Evolutionary conservation across 2,797 vertebrate species (phyloP).

Genomic region (Danio albolineatus): DNA sequence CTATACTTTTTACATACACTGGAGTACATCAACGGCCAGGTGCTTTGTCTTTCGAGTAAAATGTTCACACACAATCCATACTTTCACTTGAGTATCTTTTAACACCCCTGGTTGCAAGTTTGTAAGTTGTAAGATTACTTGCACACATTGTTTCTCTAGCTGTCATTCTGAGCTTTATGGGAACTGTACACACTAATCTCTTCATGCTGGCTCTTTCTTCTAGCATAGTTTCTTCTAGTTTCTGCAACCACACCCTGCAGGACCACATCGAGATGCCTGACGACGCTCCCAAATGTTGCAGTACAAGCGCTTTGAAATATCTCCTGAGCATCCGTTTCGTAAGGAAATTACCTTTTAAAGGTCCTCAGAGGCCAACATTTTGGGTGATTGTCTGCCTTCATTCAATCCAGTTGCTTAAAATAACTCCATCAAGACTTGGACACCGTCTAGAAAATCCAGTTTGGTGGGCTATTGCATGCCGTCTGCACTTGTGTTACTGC

Average conservation of each 20-base stretch:
- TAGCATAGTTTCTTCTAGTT: background rate
- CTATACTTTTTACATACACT: no score
- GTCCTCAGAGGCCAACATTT: background rate
- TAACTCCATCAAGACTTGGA: background rate
- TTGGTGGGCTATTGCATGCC: background rate
- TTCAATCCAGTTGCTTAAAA: background rate
- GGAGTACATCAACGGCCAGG: no score
- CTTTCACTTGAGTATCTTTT: no score
- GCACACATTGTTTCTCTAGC: background rate
- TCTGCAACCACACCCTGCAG: slow-evolving; percentile 4
- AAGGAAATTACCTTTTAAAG: background rate
- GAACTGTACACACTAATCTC: background rate
- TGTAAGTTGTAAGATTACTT: background rate
- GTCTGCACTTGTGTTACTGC: background rate
- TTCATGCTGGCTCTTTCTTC: background rate
- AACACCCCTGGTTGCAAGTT: no score
- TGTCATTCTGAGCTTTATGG: background rate
- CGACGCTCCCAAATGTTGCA: background rate
- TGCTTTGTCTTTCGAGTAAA: no score
- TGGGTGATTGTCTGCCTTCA: background rate
- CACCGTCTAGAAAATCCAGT: slow-evolving; percentile 32
- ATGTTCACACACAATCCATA: no score
- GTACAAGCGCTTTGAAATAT: background rate
- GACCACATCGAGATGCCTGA: background rate
- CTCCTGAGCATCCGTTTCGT: background rate